These are phyloP conservation scores for Calameuta filiformis DNA, from an alignment of 2,888 invertebrate species.

Conservation along the genomic window DNA sequence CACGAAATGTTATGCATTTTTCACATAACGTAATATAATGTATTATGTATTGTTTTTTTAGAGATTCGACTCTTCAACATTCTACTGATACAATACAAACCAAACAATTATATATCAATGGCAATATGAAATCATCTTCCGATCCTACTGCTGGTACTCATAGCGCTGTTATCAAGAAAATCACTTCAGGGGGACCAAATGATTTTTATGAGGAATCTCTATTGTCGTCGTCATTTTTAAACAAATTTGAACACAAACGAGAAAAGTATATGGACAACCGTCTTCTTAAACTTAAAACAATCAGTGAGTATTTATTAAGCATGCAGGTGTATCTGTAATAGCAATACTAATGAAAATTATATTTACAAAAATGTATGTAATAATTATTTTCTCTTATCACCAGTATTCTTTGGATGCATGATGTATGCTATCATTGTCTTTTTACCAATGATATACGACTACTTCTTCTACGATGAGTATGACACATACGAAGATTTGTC, in stretches of 20 bases:
- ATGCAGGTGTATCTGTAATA: neutral
- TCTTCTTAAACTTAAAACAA: conserved; percentile 47
- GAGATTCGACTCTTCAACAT: conserved; percentile 33
- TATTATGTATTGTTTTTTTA: conserved; percentile 10
- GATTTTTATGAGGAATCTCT: conserved; percentile 29
- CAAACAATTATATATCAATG: conserved; percentile 37
- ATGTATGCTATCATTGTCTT: conserved; percentile 49
- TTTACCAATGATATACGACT: conserved; percentile 51
- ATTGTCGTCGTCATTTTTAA: conserved; percentile 22
- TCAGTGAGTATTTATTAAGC: conserved; percentile 37
- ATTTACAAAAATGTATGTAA: neutral
- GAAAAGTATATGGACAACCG: conserved; percentile 34
- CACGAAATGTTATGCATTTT: neutral
- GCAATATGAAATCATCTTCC: conserved; percentile 36
- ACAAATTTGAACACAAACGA: conserved; percentile 28
- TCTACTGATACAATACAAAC: conserved; percentile 32
- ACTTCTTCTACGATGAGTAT: conserved; percentile 49
- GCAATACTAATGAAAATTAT: neutral
- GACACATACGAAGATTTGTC: conserved; percentile 47
- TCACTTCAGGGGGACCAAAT: conserved; percentile 17
- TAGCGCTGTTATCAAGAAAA: conserved; percentile 23
- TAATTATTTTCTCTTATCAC: conserved; percentile 7
- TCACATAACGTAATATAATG: neutral
- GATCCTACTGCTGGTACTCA: conserved; percentile 30
- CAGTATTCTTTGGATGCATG: conserved; percentile 51